phyloP scores from a whole-genome alignment of 2,797 vertebrate species.

The Rhinichthys osculus region DNA sequence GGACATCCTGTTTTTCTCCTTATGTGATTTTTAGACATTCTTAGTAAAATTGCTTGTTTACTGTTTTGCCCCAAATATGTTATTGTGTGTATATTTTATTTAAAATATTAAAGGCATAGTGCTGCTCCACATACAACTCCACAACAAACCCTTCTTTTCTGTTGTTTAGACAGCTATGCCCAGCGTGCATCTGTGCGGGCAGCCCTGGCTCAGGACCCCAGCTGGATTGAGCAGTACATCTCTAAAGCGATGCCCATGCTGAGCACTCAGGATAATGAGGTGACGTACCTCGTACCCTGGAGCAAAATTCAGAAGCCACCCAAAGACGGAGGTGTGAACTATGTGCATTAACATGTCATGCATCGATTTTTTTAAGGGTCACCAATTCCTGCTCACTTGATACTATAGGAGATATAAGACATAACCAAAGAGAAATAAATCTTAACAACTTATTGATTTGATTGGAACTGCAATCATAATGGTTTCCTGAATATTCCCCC shows the following conservation, averaged over 20 bases:
- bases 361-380: background rate
- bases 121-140: background rate
- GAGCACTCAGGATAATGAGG: conserved; percentile 85
- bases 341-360: background rate
- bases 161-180: conserved; percentile 83
- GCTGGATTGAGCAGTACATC: conserved; percentile 86
- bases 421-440: background rate
- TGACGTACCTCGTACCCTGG: conserved; percentile 90
- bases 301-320: conserved; percentile 80
- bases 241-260: conserved; percentile 81
- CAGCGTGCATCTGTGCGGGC: conserved; percentile 83
- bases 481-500: background rate
- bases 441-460: background rate
- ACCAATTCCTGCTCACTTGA: background rate
- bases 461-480: background rate
- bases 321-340: conserved; percentile 80
- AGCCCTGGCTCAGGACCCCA: conserved; percentile 82
- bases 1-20: background rate
- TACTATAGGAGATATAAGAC: background rate
- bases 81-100: background rate
- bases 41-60: background rate
- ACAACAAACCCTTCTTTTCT: background rate
- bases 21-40: background rate
- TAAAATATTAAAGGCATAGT: background rate
- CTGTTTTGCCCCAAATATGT: background rate